Evolutionary conservation across 1,140 invertebrate species (phyloP).

Genomic region (Drosophila nannoptera): DNA sequence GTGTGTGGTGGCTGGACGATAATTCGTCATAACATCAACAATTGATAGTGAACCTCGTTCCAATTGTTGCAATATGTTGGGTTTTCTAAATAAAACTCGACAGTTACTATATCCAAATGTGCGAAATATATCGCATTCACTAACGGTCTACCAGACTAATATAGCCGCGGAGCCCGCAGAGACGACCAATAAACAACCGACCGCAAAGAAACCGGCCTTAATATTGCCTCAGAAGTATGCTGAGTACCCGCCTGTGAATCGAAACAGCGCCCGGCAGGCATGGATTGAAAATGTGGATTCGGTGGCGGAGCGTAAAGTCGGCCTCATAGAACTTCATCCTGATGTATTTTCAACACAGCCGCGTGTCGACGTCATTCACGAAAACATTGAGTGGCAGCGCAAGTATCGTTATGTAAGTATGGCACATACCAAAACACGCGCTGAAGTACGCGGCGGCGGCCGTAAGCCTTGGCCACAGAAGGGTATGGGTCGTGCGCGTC

Average conservation of each 20-base stretch:
- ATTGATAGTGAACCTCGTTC: not conserved
- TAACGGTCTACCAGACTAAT: conserved; percentile 16
- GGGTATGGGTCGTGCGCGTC: conserved; percentile 91
- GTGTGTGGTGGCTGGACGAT: conserved; percentile 15
- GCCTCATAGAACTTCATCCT: conserved; percentile 93
- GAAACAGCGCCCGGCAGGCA: conserved; percentile 83
- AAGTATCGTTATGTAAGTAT: conserved; percentile 89
- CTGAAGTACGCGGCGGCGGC: conserved; percentile 92
- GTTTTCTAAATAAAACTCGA: conserved; percentile 69
- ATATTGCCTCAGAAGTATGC: conserved; percentile 60
- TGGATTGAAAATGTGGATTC: conserved; percentile 96
- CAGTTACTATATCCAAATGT: conserved; percentile 51
- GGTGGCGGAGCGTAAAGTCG: conserved; percentile 88
- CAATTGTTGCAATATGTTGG: conserved; percentile 62
- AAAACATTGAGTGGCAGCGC: conserved; percentile 94
- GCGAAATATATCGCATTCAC: conserved; percentile 43
- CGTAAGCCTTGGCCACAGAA: conserved; percentile 98
- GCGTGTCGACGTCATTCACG: conserved; percentile 92
- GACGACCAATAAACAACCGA: conserved; percentile 1
- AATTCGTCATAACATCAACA: conserved; percentile 27
- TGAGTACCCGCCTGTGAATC: conserved; percentile 51
- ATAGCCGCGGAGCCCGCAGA: conserved; percentile 6
- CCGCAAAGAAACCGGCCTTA: conserved; percentile 23
- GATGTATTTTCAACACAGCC: conserved; percentile 90
- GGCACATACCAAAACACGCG: conserved; percentile 86